phyloP scores from a whole-genome alignment of 2,797 vertebrate genomes.

The Babyrousa celebensis region DNA sequence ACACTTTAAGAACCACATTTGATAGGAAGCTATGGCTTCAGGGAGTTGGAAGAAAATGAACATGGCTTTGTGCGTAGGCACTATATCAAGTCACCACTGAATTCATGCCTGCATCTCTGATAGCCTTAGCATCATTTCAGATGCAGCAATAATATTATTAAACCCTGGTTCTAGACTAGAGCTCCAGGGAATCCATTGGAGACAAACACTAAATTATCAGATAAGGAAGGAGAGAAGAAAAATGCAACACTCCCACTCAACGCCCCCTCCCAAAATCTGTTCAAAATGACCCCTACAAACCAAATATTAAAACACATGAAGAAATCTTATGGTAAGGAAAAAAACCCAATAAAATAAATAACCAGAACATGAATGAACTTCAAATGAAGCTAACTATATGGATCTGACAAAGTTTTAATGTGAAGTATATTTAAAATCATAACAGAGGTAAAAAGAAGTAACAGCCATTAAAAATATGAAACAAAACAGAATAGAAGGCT shows the following conservation, averaged over 20 bases:
- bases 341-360: not conserved
- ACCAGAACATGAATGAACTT: constrained; percentile 10
- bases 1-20: not conserved
- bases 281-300: not conserved
- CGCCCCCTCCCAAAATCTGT: not conserved
- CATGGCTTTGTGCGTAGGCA: not conserved
- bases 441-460: constrained; percentile 26
- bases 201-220: not conserved
- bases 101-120: not conserved
- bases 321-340: constrained; percentile 30
- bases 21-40: not conserved
- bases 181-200: not conserved
- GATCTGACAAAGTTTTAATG: not conserved
- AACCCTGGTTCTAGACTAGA: not conserved
- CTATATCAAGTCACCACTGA: not conserved
- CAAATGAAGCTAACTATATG: constrained; percentile 37
- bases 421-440: not conserved
- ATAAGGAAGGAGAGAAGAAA: not conserved
- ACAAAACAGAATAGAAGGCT: not conserved
- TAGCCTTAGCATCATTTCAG: not conserved
- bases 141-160: not conserved
- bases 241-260: not conserved
- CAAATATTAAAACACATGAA: constrained; percentile 37
- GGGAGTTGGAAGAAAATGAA: not conserved
- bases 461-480: constrained; percentile 3